A percentile compares a stretch with the other conserved stretches of the same genome.
Conservation (phyloP, 2,888 invertebrate species). For the Magallana nippona region DNA sequence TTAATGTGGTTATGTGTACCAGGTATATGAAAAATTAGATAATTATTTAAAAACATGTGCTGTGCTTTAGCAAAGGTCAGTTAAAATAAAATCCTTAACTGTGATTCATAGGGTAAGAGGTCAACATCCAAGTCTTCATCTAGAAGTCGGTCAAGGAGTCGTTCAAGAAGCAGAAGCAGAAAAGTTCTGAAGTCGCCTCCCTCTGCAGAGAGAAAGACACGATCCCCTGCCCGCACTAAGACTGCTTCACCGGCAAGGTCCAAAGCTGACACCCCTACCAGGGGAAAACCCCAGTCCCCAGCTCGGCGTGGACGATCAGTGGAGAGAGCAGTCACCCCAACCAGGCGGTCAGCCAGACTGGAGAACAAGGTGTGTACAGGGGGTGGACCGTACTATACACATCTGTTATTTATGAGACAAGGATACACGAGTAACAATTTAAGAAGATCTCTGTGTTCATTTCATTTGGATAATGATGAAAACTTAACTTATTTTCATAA, state of each 20-base stretch:
- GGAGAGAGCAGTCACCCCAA: constrained; percentile 57
- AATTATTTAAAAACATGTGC: too few species aligned
- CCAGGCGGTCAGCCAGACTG: constrained; percentile 61
- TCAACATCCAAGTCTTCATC: constrained; percentile 22
- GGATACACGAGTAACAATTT: too few species aligned
- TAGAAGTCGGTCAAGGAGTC: constrained; percentile 29
- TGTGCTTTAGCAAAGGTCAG: too few species aligned
- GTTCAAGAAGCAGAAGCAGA: not conserved
- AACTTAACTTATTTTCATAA: too few species aligned
- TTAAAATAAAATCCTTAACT: not conserved
- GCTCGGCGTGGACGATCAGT: constrained; percentile 41
- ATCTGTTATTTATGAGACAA: too few species aligned
- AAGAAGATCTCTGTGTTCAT: too few species aligned
- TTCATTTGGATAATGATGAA: too few species aligned
- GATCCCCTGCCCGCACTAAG: constrained; percentile 59
- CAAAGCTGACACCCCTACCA: constrained; percentile 48
- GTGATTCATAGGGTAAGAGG: constrained; percentile 35
- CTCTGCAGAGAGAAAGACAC: constrained; percentile 58
- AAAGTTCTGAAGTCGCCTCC: constrained; percentile 39
- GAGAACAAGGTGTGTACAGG: constrained; percentile 44
- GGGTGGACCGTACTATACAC: too few species aligned
- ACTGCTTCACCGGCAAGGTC: constrained; percentile 51
- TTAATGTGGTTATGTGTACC: too few species aligned
- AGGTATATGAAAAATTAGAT: too few species aligned
- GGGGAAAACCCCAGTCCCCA: constrained; percentile 38